Evolutionary conservation across 2,888 invertebrate genomes (phyloP).

Genomic region (Drosophila tanythrix): DNA sequence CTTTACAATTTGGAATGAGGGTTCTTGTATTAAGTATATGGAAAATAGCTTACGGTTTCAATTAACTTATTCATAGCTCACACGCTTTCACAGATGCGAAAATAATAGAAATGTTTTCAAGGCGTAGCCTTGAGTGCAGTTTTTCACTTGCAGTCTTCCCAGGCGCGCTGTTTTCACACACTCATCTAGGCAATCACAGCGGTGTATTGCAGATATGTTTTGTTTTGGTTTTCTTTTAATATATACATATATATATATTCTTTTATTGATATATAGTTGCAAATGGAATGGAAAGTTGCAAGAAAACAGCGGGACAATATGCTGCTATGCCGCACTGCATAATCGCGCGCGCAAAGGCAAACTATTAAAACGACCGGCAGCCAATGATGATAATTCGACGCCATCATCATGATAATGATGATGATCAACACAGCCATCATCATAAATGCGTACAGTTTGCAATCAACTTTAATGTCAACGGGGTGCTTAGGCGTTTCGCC

Average conservation of each 20-base stretch:
- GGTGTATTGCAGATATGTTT: constrained; percentile 16
- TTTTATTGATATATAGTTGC: constrained; percentile 38
- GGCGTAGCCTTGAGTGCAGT: neutral
- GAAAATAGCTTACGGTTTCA: neutral
- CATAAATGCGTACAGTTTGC: constrained; percentile 78
- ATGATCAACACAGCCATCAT: constrained; percentile 35
- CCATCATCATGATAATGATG: constrained; percentile 37
- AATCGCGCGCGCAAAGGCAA: constrained; percentile 68
- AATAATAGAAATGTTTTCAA: too few relatives aligned
- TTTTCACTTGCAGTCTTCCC: constrained; percentile 34
- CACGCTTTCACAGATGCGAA: neutral
- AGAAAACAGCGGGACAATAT: constrained; percentile 18
- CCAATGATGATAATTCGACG: constrained; percentile 59
- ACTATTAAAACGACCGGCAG: constrained; percentile 70
- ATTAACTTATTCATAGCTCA: neutral
- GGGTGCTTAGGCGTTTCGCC: constrained; percentile 55
- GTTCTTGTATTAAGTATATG: neutral
- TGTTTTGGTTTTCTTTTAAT: constrained; percentile 9
- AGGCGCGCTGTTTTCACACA: constrained; percentile 45
- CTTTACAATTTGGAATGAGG: neutral
- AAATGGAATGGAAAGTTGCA: constrained; percentile 45
- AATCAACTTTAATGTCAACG: constrained; percentile 75
- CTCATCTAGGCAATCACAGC: constrained; percentile 18
- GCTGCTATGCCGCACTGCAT: constrained; percentile 10
- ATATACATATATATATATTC: neutral